Evolutionary conservation across 2,797 vertebrate species (phyloP), one percentile per base, ranked within the genome.

Genomic region (Leucoraja ocellata): DNA sequence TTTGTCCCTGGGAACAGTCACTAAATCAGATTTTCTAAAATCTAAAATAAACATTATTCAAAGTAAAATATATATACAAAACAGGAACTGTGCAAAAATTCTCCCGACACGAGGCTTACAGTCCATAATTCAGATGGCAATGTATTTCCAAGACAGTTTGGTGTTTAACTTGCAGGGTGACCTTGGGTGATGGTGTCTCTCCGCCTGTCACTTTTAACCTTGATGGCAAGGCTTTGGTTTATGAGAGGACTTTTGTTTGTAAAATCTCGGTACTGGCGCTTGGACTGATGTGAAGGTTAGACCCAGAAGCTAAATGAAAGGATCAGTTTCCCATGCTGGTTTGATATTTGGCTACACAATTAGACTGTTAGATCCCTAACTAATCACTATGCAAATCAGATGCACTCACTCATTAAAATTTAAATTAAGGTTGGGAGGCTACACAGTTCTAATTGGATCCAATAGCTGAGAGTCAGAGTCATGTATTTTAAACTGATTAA

Each of bases 401-500:
- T 68, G 32, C n/a, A 88, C n/a, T 68, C 63, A 16, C 32, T 88
- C 84, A 68, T 88, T 88, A 88, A 88, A 65, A 88, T 88, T 88
- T 65, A 88, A 88, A 88, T 88, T 65, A 88, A 68, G 63, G 61
- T 88, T 88, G 84, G 61, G 63, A 88, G 84, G 58, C n/a, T 68
- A 88, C 65, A 68, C 63, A 88, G 36, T 18, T 18, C n/a, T 68
- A 88, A 88, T 88, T 88, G 65, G 84, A 68, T 68, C 61, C 65
- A 88, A 68, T 88, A 68, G n/a, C 63, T 68, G 63, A 68, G 84
- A 88, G 63, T 13, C 6, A 65, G 84, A 88, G 68, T 88, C 84
- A 88, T 88, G 61, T 58, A 86, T 86, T 86, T 65, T 86, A 86
- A 86, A 83, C 61, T 86, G 84, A 88, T 88, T 68, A 88, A 88